phyloP scores from a whole-genome alignment of 2,888 invertebrate genomes.

The Cosmopolites sordidus region DNA sequence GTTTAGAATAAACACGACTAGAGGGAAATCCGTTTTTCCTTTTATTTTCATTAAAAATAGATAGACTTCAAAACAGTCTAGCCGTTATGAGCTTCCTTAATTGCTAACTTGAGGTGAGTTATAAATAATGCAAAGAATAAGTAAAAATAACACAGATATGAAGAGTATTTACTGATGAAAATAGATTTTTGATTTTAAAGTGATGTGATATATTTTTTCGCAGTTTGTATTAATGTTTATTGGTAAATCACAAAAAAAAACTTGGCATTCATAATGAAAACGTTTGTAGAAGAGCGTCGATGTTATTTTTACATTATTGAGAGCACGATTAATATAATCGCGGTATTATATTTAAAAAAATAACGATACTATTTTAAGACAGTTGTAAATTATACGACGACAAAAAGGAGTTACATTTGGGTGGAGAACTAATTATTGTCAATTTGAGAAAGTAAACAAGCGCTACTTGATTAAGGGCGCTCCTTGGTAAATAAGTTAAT shows the following conservation, averaged over 20 bases:
- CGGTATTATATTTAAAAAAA: neutral
- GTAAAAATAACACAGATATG: constrained; percentile 1
- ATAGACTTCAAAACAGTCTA: constrained; percentile 9
- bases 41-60: constrained; percentile 19
- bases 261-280: too few relatives aligned
- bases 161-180: neutral
- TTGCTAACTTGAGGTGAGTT: constrained; percentile 14
- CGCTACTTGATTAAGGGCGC: too few relatives aligned
- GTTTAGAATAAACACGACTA: neutral
- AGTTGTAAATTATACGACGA: neutral
- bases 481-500: too few relatives aligned
- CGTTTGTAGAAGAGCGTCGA: neutral
- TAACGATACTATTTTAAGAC: neutral
- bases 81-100: constrained; percentile 14
- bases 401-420: neutral
- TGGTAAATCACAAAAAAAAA: neutral
- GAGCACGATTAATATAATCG: neutral
- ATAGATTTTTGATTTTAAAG: too few relatives aligned
- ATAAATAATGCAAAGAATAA: constrained; percentile 9
- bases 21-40: neutral
- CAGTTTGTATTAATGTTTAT: neutral
- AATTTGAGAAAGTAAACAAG: neutral
- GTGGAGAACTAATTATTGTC: neutral
- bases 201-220: too few relatives aligned
- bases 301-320: neutral